phyloP scores from a whole-genome alignment of 2,888 invertebrate species.

The Steinernema hermaphroditum region DNA sequence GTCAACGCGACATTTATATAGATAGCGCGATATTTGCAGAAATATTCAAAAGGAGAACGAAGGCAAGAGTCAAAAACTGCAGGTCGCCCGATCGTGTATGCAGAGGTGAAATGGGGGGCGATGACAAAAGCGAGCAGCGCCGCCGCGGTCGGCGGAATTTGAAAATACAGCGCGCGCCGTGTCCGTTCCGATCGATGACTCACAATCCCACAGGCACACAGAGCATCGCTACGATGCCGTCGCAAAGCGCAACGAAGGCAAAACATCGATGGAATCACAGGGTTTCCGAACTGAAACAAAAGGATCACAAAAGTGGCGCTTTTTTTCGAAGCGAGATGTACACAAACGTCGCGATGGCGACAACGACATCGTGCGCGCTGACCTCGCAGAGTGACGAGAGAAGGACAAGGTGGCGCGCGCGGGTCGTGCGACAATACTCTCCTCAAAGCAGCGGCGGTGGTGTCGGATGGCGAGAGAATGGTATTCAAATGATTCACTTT shows the following conservation, averaged over 20 bases:
- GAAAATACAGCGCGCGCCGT: slow-evolving; percentile 12
- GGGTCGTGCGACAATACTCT: not conserved
- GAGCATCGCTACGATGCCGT: not conserved
- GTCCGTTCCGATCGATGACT: not conserved
- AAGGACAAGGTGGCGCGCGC: slow-evolving; percentile 1
- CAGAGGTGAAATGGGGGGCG: not conserved
- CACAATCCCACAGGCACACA: slow-evolving; percentile 6
- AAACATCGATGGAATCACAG: too few relatives aligned
- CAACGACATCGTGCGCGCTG: slow-evolving; percentile 1
- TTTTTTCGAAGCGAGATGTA: too few relatives aligned
- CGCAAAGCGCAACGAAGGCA: too few relatives aligned
- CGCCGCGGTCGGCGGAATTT: not conserved
- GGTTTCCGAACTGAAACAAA: too few relatives aligned
- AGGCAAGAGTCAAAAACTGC: not conserved
- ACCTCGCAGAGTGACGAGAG: slow-evolving; percentile 21
- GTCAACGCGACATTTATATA: too few relatives aligned
- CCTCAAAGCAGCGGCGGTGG: not conserved
- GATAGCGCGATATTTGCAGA: too few relatives aligned
- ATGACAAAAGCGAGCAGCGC: slow-evolving; percentile 14
- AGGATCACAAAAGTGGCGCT: too few relatives aligned
- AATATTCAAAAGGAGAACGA: not conserved
- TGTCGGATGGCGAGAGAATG: too few relatives aligned
- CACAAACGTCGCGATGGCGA: not conserved
- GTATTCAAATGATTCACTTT: too few relatives aligned
- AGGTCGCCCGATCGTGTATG: not conserved